Conservation (phyloP, 2,888 invertebrate species). For the Drosophila suboccidentalis region DNA sequence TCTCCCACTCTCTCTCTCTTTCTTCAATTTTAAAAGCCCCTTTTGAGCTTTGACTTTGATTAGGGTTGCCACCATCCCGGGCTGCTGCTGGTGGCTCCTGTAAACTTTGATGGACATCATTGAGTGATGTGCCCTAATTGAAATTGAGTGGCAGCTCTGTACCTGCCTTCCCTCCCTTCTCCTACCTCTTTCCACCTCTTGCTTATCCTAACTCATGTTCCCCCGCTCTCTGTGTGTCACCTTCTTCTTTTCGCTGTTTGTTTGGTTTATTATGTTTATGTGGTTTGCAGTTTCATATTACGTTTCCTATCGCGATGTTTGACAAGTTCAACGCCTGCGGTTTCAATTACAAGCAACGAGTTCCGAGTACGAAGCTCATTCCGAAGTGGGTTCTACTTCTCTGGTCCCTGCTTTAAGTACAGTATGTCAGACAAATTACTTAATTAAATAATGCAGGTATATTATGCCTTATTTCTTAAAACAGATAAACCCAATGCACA, state of each 20-base stretch:
- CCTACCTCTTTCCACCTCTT: background rate
- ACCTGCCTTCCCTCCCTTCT: background rate
- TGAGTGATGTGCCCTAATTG: constrained; percentile 56
- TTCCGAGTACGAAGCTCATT: constrained; percentile 23
- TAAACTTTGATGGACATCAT: constrained; percentile 28
- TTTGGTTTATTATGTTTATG: constrained; percentile 22
- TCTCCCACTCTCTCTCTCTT: background rate
- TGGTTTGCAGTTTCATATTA: constrained; percentile 48
- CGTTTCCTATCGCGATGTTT: constrained; percentile 40
- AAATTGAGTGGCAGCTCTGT: constrained; percentile 51
- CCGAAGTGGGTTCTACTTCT: constrained; percentile 6
- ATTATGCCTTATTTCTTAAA: too few species aligned
- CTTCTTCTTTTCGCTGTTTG: constrained; percentile 25
- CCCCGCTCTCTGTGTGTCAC: constrained; percentile 11
- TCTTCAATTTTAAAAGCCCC: constrained; percentile 22
- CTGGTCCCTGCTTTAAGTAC: background rate
- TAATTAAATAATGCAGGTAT: background rate
- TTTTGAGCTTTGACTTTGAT: constrained; percentile 39
- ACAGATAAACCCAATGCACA: too few species aligned
- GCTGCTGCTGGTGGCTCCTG: constrained; percentile 11
- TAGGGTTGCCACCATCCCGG: constrained; percentile 32
- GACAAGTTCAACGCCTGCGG: constrained; percentile 56
- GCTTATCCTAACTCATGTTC: background rate
- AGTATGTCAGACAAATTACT: background rate
- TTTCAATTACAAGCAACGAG: constrained; percentile 33